Conservation (phyloP, 2,888 invertebrate genomes). For the Drosophila meridiana region DNA sequence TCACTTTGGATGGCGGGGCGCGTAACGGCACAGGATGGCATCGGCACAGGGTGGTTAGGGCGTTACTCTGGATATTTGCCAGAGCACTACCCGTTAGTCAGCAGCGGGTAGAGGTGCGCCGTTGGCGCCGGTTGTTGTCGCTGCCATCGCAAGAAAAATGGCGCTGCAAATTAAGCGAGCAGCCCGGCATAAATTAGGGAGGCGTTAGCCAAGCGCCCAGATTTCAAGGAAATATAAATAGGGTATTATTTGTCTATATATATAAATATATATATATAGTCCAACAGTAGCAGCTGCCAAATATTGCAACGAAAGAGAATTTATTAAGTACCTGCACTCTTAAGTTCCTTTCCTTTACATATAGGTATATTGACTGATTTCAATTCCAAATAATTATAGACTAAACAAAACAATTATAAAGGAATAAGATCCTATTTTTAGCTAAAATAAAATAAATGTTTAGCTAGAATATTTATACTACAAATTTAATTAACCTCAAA, state of each 20-base stretch:
- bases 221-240: conserved; percentile 30
- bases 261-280: not conserved
- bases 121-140: conserved; percentile 43
- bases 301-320: not conserved
- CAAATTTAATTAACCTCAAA: not conserved
- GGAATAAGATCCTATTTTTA: too few relatives aligned
- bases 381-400: too few relatives aligned
- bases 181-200: conserved; percentile 64
- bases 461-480: not conserved
- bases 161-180: conserved; percentile 69
- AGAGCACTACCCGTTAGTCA: not conserved
- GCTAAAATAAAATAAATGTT: not conserved
- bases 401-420: too few relatives aligned
- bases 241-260: not conserved
- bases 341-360: not conserved
- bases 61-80: conserved; percentile 5
- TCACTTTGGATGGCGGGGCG: conserved; percentile 52
- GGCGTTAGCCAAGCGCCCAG: conserved; percentile 39
- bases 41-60: not conserved
- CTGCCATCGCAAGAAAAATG: conserved; percentile 68
- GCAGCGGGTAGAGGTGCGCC: not conserved
- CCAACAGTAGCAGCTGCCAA: conserved; percentile 3
- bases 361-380: too few relatives aligned
- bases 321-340: not conserved
- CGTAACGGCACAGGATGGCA: not conserved